Conservation (phyloP, 1,140 invertebrate genomes). For the Orius insidiosus region DNA sequence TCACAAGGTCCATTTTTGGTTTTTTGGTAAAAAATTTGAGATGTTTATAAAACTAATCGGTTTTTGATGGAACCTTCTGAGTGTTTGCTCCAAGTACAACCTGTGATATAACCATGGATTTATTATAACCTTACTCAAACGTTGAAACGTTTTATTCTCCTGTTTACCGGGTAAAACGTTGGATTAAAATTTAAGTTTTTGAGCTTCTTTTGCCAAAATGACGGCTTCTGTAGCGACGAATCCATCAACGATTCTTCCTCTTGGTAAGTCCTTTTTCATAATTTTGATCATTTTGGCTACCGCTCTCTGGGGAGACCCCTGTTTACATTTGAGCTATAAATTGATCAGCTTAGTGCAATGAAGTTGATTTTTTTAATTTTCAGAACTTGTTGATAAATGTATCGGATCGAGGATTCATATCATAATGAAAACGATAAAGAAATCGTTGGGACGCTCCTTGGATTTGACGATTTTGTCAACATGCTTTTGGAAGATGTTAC, state of each 20-base stretch:
- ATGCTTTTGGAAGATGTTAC: slow-evolving; percentile 88
- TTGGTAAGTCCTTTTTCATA: slow-evolving; percentile 31
- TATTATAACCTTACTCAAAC: too few relatives aligned
- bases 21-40: too few relatives aligned
- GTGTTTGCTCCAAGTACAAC: too few relatives aligned
- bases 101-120: too few relatives aligned
- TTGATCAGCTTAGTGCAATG: slow-evolving; percentile 9
- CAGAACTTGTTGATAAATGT: slow-evolving; percentile 99
- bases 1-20: too few relatives aligned
- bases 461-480: slow-evolving; percentile 99
- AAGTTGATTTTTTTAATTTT: slow-evolving; percentile 19
- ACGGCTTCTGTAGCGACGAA: slow-evolving; percentile 31
- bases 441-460: slow-evolving; percentile 91
- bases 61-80: too few relatives aligned
- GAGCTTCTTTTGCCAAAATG: slow-evolving; percentile 19
- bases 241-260: slow-evolving; percentile 51
- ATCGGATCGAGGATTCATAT: slow-evolving; percentile 98
- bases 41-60: too few relatives aligned
- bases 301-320: too few relatives aligned
- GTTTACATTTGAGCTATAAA: too few relatives aligned
- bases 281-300: too few relatives aligned
- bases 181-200: neutral
- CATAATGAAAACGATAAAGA: slow-evolving; percentile 99
- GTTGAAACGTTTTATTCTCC: too few relatives aligned
- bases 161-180: too few relatives aligned